Base-by-base conservation (phyloP, 2,113 vertebrate species). In the Peromyscus californicus region DNA sequence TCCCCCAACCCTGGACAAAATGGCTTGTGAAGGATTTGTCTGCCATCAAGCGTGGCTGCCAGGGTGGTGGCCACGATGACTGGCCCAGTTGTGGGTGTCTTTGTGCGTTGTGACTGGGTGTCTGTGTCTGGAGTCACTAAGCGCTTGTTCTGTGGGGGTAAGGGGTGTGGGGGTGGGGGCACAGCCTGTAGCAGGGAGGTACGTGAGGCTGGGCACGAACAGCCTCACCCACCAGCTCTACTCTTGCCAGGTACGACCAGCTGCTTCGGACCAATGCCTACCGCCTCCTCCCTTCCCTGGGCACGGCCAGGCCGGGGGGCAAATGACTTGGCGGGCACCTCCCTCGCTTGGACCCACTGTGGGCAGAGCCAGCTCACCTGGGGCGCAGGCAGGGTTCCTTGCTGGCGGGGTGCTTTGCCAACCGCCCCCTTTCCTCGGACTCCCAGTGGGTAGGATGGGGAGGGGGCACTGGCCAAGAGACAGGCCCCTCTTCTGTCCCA, bases 131-230 rank as follows among this genome's bases (percentile, higher is more conserved):
- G 16, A 96, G 94, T 98, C 97, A 97, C 97, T 96, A 85, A 96
- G 95, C 16, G n/a, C 97, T 97, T 98, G 97, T 98, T 98, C 96
- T 96, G 86, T 48, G 86, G 96, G 96, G 91, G 67, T 39, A 26
- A 96, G 91, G 96, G 95, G 59, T 90, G 96, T 94, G 97, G 97
- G 97, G 95, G 96, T 91, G 91, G 92, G 95, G 59, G 96, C 92
- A 86, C 2, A 8, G 96, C 92, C 92, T 91, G 95, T 93, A 93
- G 95, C 96, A 94, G 91, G 76, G 93, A 94, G 96, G 15, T 98
- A 98, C 97, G 98, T 98, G 98, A 98, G 95, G 85, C 96, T 84
- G 94, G 94, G 94, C 98, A 98, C 89, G 97, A 96, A 96, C 89
- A 83, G 90, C 95, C 97, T 98, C 98, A 95, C 91, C 67, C 51